A percentile compares a stretch with the other conserved stretches of the same genome.
Conservation (phyloP, 2,113 vertebrate genomes). For the Ictidomys tridecemlineatus region DNA sequence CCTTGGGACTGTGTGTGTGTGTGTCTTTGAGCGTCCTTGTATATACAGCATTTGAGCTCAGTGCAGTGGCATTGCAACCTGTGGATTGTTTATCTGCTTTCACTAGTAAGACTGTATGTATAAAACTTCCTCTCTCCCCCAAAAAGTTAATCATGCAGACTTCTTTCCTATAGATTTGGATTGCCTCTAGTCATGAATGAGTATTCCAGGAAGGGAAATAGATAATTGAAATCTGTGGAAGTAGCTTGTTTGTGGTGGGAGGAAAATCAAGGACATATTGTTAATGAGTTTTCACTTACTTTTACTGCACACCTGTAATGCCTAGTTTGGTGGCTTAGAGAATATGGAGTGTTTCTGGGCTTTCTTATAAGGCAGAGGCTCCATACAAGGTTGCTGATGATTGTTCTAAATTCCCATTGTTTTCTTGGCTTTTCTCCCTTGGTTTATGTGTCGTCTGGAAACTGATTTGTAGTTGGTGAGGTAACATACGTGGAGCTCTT, state of each 20-base stretch:
- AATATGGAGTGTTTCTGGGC: conserved; percentile 94
- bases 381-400: conserved; percentile 95
- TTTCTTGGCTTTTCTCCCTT: conserved; percentile 99
- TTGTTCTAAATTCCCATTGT: conserved; percentile 99
- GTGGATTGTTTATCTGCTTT: conserved; percentile 33
- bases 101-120: not conserved
- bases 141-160: conserved; percentile 59
- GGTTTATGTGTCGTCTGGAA: conserved; percentile 99
- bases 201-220: conserved; percentile 75
- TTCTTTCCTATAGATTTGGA: conserved; percentile 82
- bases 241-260: conserved; percentile 83
- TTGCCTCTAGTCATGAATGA: conserved; percentile 82
- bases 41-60: conserved; percentile 15
- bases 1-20: not conserved
- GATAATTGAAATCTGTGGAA: conserved; percentile 72
- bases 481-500: conserved; percentile 99
- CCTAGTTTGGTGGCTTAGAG: conserved; percentile 93
- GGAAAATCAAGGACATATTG: conserved; percentile 86
- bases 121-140: conserved; percentile 36
- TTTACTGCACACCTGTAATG: conserved; percentile 98
- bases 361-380: conserved; percentile 95
- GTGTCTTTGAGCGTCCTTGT: not conserved
- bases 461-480: conserved; percentile 99
- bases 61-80: not conserved
- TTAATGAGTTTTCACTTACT: conserved; percentile 78